Conservation (phyloP, 2,888 invertebrate genomes). For the Stenodera caucasica region DNA sequence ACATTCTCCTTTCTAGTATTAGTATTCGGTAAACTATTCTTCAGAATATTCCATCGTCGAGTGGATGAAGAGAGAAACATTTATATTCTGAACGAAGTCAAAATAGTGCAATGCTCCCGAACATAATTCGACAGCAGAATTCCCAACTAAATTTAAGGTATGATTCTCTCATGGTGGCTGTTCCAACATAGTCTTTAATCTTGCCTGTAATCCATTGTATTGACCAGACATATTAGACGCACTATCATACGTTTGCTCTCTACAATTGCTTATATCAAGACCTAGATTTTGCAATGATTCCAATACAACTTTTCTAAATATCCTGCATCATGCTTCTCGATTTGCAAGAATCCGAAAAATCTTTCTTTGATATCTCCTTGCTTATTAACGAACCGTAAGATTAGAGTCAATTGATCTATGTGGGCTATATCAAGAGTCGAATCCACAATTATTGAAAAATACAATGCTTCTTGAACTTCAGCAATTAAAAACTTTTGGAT, state of each 20-base stretch:
- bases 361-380: slow-evolving; percentile 32
- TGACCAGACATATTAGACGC: slow-evolving; percentile 46
- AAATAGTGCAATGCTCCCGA: no score
- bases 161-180: no score
- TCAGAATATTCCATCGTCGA: no score
- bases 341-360: slow-evolving; percentile 42
- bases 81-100: no score
- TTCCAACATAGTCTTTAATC: no score
- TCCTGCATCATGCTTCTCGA: slow-evolving; percentile 35
- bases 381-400: slow-evolving; percentile 39
- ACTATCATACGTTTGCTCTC: slow-evolving; percentile 41
- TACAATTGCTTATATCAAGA: slow-evolving; percentile 32
- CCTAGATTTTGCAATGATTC: slow-evolving; percentile 10
- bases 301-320: slow-evolving; percentile 28
- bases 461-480: slow-evolving; percentile 34
- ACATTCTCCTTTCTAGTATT: not conserved
- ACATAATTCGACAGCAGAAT: no score
- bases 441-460: slow-evolving; percentile 42
- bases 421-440: slow-evolving; percentile 45
- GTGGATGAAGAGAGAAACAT: no score
- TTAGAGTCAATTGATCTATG: slow-evolving; percentile 42
- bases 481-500: slow-evolving; percentile 26
- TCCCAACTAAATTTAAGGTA: no score
- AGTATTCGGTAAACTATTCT: no score
- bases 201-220: no score